These are phyloP conservation scores for Saccostrea cuccullata DNA, from an alignment of 1,140 invertebrate genomes.

Conservation along the genomic window DNA sequence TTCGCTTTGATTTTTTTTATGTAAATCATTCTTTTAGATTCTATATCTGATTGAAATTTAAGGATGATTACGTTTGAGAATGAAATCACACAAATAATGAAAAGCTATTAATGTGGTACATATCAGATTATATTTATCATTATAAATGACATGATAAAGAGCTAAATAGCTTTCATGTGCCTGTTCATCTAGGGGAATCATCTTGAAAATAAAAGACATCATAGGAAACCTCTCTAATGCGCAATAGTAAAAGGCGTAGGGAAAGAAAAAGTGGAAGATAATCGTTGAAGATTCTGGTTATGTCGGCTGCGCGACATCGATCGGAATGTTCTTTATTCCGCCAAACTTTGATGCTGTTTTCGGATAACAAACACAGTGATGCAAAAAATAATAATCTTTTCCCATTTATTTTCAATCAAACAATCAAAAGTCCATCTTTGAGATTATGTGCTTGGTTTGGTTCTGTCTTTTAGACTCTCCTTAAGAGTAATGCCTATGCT, in stretches of 20 bases:
- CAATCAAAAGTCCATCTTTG: constrained; percentile 19
- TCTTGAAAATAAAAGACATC: constrained; percentile 11
- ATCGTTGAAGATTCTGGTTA: not conserved
- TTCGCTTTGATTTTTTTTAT: too few species aligned
- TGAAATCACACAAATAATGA: not conserved
- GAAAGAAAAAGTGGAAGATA: not conserved
- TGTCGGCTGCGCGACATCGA: not conserved
- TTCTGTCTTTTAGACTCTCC: not conserved
- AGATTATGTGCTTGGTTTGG: constrained; percentile 3
- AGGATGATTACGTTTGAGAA: not conserved
- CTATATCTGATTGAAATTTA: too few species aligned
- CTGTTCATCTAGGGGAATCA: not conserved
- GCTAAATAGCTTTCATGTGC: not conserved
- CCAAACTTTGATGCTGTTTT: not conserved
- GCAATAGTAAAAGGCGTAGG: not conserved
- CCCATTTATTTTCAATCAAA: constrained; percentile 38
- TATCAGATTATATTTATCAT: not conserved
- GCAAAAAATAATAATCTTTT: constrained; percentile 25
- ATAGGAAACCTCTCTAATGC: not conserved
- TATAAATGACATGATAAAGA: constrained; percentile 13
- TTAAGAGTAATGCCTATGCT: too few species aligned
- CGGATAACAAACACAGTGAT: not conserved
- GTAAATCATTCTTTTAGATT: too few species aligned
- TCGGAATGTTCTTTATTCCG: not conserved
- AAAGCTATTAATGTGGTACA: not conserved